Base-by-base conservation (phyloP, 37 sponge, comb jelly and placozoan species). In the Cliona cf. orientalis region DNA sequence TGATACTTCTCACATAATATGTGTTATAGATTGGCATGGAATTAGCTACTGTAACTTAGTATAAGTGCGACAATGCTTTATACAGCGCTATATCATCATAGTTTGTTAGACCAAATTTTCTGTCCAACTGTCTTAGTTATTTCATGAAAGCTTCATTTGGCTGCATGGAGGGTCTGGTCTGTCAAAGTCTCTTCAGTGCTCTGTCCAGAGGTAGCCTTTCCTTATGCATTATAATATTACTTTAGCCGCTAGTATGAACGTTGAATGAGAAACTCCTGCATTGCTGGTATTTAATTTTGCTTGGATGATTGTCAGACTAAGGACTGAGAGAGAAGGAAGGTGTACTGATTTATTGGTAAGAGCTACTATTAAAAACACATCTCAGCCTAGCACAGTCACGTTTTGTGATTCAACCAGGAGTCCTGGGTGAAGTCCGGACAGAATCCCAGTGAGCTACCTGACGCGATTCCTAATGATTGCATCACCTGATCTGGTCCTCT, bases 221-320 rank as follows among this genome's bases (percentile, higher is more conserved):
- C 35, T 76, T 80, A 28, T 88, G 76, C 68, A 88, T 73, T 41
- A n/a, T n/a, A n/a, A n/a, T n/a, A n/a, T n/a, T n/a, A 88, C 74
- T 41, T 92, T 85, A 22, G 89, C 85, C 46, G 85, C 29, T 32
- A 79, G 89, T 21, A 92, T 80, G 66, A 86, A 74, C 12, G 84
- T 76, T 0, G 93, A 92, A 3, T 86, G 73, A 21, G 93, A 92
- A 0, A 76, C 17, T 11, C 93, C 93, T 25, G 93, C 93, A 85
- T 90, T 80, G 76, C 91, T 90, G 58, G n/a, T n/a, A n/a, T n/a
- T n/a, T n/a, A n/a, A n/a, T n/a, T n/a, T n/a, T n/a, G n/a, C n/a
- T n/a, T n/a, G n/a, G n/a, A n/a, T n/a, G n/a, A n/a, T n/a, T n/a
- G n/a, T n/a, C n/a, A n/a, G n/a, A n/a, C n/a, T n/a, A n/a, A n/a